Evolutionary conservation across 2,113 vertebrate genomes (phyloP).

Genomic region (Cepphus grylle): DNA sequence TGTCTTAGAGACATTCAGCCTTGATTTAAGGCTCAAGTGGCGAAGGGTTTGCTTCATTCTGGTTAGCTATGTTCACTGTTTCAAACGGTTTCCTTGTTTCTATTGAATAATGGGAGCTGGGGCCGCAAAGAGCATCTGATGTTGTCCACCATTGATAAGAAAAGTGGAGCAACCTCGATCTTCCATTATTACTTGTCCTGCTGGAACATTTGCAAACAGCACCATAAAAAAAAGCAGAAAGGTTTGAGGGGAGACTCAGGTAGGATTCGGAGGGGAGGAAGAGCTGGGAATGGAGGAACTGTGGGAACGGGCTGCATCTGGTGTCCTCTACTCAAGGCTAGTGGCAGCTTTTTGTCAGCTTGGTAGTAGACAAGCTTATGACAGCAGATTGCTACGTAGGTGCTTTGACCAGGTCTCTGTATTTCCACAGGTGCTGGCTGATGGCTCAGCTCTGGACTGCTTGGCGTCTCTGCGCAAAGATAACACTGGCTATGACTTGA

Average conservation of each 20-base stretch:
- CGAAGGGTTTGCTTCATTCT: neutral
- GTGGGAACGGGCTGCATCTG: neutral
- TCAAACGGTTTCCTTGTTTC: neutral
- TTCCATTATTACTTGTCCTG: neutral
- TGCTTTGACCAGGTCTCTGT: neutral
- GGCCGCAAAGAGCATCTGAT: neutral
- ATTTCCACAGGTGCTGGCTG: constrained; percentile 83
- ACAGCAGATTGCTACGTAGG: neutral
- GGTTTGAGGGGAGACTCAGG: neutral
- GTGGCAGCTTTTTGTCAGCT: neutral
- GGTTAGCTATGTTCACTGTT: neutral
- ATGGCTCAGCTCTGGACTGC: constrained; percentile 85
- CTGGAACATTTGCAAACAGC: neutral
- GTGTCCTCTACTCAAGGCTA: neutral
- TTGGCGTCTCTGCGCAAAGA: constrained; percentile 88
- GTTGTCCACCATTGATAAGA: neutral
- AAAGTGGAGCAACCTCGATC: neutral
- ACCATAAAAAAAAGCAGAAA: neutral
- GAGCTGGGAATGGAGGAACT: neutral
- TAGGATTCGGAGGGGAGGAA: neutral
- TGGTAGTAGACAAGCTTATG: neutral
- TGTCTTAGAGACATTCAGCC: neutral
- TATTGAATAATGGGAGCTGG: neutral
- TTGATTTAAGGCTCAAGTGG: neutral
- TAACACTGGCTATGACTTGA: constrained; percentile 96